phyloP scores from a whole-genome alignment of 2,888 invertebrate genomes.

The Tinea semifulvella region DNA sequence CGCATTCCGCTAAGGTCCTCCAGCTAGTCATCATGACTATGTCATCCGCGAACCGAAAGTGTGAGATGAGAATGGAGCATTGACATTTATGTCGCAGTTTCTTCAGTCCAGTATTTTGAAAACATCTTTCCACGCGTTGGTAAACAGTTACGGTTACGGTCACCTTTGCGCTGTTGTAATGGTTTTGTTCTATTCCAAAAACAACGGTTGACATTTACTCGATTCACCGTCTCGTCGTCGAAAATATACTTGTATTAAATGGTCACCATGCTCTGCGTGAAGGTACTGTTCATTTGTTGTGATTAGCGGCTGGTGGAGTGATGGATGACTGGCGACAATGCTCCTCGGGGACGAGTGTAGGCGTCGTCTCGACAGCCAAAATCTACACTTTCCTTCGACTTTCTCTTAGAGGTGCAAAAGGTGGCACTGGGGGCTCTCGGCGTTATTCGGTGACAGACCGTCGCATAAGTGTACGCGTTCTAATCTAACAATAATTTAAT shows the following conservation, averaged over 20 bases:
- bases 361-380: conserved; percentile 60
- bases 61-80: too few species aligned
- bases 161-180: too few species aligned
- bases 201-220: too few species aligned
- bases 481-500: conserved; percentile 48
- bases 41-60: too few species aligned
- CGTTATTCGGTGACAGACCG: conserved; percentile 60
- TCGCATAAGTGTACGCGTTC: conserved; percentile 60
- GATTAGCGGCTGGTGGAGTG: conserved; percentile 41
- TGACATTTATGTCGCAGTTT: too few species aligned
- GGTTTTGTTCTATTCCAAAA: too few species aligned
- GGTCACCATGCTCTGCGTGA: conserved; percentile 20
- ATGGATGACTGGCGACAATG: conserved; percentile 58
- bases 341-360: conserved; percentile 59
- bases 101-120: too few species aligned
- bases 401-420: conserved; percentile 66
- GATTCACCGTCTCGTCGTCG: too few species aligned
- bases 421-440: conserved; percentile 57
- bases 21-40: too few species aligned
- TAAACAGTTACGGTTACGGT: too few species aligned
- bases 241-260: neutral
- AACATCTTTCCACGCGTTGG: too few species aligned
- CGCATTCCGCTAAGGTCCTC: too few species aligned
- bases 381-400: conserved; percentile 65
- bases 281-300: conserved; percentile 42